Percentiles rank a stretch among this genome's conserved stretches.
Conservation (phyloP, 35 echinoderm and acorn worm species). For the Hemicentrotus pulcherrimus region DNA sequence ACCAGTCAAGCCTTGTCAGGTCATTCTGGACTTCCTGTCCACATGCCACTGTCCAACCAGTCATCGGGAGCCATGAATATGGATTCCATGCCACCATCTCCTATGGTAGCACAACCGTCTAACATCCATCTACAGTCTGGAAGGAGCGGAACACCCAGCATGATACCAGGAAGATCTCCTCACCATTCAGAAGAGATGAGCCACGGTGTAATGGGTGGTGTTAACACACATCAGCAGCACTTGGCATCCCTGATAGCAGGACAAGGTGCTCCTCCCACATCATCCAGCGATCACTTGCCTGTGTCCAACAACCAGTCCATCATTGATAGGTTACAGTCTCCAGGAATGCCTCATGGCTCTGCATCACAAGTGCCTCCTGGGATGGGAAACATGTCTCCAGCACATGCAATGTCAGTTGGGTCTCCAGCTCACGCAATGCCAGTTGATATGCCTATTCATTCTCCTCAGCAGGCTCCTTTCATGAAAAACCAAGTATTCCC, state of each 20-base stretch:
- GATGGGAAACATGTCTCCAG: constrained; percentile 62
- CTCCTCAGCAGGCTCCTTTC: constrained; percentile 49
- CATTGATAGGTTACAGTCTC: constrained; percentile 43
- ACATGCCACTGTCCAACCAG: constrained; percentile 49
- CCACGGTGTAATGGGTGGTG: not conserved
- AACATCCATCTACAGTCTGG: constrained; percentile 50
- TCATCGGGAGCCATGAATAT: constrained; percentile 62
- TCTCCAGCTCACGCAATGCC: constrained; percentile 37
- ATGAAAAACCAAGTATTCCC: constrained; percentile 27
- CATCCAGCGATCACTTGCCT: constrained; percentile 11
- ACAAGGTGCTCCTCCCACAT: not conserved
- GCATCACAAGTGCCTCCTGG: constrained; percentile 57
- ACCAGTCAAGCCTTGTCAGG: not conserved
- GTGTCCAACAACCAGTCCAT: constrained; percentile 45
- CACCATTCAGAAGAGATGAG: constrained; percentile 35
- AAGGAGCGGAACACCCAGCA: constrained; percentile 43
- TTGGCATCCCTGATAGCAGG: constrained; percentile 28
- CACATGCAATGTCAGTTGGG: constrained; percentile 29
- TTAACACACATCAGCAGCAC: constrained; percentile 11
- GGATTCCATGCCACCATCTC: constrained; percentile 50
- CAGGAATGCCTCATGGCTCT: constrained; percentile 67
- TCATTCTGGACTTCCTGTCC: constrained; percentile 14
- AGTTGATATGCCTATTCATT: constrained; percentile 54
- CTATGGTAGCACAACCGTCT: constrained; percentile 60
- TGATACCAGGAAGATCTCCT: constrained; percentile 64